A percentile compares a stretch with the other conserved stretches of the same genome.
These are phyloP conservation scores for Oreochromis niloticus DNA, from an alignment of 2,113 vertebrate genomes.

Conservation along the genomic window DNA sequence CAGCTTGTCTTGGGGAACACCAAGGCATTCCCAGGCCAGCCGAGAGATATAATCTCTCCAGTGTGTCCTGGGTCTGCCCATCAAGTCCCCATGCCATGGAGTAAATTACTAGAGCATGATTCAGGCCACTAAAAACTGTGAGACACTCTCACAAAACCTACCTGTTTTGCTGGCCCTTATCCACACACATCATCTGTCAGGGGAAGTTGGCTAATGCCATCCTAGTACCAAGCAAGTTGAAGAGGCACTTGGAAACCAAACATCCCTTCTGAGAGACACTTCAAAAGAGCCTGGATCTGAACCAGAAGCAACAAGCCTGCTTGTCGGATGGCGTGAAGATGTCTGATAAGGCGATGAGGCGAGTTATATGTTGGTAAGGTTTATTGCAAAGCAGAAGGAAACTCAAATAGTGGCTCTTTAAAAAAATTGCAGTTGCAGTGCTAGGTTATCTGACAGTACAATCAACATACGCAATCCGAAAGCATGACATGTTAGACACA, in stretches of 20 bases:
- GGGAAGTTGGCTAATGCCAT: neutral
- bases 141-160: neutral
- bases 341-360: neutral
- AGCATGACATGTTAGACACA: neutral
- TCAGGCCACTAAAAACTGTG: neutral
- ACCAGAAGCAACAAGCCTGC: neutral
- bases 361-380: neutral
- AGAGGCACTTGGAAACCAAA: neutral
- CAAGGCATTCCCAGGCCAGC: neutral
- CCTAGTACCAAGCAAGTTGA: neutral
- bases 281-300: neutral
- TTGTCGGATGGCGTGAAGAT: neutral
- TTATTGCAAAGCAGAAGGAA: neutral
- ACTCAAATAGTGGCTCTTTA: neutral
- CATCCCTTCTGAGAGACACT: neutral
- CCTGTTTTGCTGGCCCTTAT: neutral
- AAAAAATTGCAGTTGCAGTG: neutral
- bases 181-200: neutral
- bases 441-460: neutral
- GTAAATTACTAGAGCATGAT: neutral
- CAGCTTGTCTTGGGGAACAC: neutral
- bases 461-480: rapidly evolving
- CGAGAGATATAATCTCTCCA: neutral
- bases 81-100: neutral
- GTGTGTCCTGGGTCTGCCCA: neutral